Evolutionary conservation across 2,797 vertebrate species (phyloP).

Genomic region (Dendrocincla fuliginosa): DNA sequence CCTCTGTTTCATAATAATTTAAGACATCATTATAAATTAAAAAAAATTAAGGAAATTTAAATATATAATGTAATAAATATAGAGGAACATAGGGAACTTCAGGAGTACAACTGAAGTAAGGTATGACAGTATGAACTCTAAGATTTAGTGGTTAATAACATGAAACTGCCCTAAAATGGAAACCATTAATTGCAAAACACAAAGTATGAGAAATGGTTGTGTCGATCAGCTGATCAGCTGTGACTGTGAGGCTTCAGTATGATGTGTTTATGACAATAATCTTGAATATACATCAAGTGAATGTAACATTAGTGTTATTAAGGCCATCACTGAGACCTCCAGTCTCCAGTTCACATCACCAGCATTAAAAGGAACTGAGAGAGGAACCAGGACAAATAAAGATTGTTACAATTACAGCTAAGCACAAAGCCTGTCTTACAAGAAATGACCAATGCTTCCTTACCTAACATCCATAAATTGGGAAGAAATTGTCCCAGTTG

Average conservation of each 20-base stretch:
- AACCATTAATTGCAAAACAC: not conserved
- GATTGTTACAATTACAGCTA: not conserved
- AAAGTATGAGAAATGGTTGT: not conserved
- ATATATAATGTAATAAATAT: not conserved
- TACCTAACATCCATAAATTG: not conserved
- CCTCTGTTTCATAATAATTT: not conserved
- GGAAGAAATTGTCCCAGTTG: not conserved
- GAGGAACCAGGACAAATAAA: not conserved
- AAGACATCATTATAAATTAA: constrained; percentile 17
- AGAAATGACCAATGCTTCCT: not conserved
- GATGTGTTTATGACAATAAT: not conserved
- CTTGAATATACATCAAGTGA: not conserved
- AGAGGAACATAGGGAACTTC: not conserved
- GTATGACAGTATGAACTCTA: not conserved
- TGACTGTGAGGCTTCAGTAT: not conserved
- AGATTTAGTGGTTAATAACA: not conserved
- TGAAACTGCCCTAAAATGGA: not conserved
- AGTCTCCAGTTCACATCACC: not conserved
- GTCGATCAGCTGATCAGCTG: not conserved
- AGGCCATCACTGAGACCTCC: not conserved
- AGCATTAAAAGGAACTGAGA: not conserved
- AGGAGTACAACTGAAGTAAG: not conserved
- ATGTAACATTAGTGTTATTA: not conserved
- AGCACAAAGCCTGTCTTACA: not conserved
- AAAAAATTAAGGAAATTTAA: not conserved